Conservation (phyloP, 1,140 invertebrate species). For the Nasonia giraulti region DNA sequence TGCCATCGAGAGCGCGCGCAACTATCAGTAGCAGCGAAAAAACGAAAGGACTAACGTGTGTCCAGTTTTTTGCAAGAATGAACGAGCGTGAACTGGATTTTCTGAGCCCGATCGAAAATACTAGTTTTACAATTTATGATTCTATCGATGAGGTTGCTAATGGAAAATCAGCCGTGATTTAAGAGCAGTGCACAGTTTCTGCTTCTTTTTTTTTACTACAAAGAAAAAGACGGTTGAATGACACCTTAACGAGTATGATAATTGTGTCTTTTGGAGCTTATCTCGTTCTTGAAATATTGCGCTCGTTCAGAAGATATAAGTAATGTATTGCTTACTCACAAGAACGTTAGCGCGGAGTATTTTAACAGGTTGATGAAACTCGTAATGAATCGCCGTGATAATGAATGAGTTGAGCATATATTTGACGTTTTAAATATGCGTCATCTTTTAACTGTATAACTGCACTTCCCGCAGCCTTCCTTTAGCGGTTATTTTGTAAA, state of each 20-base stretch:
- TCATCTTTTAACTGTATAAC: background rate
- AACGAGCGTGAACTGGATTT: slow-evolving; percentile 7
- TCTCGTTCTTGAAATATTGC: slow-evolving; percentile 13
- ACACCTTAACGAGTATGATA: slow-evolving; percentile 16
- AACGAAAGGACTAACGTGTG: background rate
- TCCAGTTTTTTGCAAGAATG: slow-evolving; percentile 6
- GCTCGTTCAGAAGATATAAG: background rate
- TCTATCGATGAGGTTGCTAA: background rate
- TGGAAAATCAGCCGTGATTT: slow-evolving; percentile 25
- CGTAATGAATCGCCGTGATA: slow-evolving; percentile 13
- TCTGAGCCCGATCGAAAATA: background rate
- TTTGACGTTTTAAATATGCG: background rate
- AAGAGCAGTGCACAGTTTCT: slow-evolving; percentile 3
- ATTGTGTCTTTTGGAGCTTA: slow-evolving; percentile 50
- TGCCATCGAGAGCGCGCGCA: background rate
- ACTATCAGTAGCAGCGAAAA: slow-evolving; percentile 13
- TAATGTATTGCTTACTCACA: background rate
- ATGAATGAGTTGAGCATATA: slow-evolving; percentile 11
- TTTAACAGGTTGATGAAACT: background rate
- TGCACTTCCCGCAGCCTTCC: background rate
- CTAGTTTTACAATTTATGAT: slow-evolving; percentile 6
- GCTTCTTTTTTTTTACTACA: slow-evolving; percentile 37
- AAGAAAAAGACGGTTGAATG: slow-evolving; percentile 13
- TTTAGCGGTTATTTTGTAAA: background rate
- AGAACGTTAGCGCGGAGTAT: slow-evolving; percentile 17